phyloP scores from a whole-genome alignment of 2,797 vertebrate species.

The Leucoraja ocellata region DNA sequence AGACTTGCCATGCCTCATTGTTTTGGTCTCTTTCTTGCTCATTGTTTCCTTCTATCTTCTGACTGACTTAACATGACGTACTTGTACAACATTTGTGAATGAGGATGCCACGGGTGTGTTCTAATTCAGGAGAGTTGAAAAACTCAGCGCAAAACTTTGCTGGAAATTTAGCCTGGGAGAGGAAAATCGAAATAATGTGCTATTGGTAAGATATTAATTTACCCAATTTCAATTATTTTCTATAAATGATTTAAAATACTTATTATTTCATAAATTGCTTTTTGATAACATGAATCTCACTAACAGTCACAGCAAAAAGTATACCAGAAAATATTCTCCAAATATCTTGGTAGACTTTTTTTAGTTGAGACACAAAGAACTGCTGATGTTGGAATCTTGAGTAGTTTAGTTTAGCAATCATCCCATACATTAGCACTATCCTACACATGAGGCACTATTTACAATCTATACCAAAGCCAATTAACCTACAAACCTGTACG shows the following conservation, averaged over 20 bases:
- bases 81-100: not conserved
- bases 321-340: not conserved
- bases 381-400: no score
- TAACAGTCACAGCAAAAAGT: not conserved
- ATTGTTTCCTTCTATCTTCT: not conserved
- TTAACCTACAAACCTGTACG: no score
- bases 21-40: not conserved
- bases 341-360: not conserved
- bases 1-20: not conserved
- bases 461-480: no score
- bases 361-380: no score
- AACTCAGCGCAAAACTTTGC: not conserved
- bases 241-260: not conserved
- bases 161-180: not conserved
- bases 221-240: not conserved
- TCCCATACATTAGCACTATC: no score
- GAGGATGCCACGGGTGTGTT: not conserved
- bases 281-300: not conserved
- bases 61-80: not conserved
- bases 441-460: no score
- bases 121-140: not conserved
- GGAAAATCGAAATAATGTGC: not conserved
- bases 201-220: not conserved
- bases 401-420: no score
- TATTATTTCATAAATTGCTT: not conserved